Conservation (phyloP, 1,140 invertebrate genomes). For the Zaprionus inermis region DNA sequence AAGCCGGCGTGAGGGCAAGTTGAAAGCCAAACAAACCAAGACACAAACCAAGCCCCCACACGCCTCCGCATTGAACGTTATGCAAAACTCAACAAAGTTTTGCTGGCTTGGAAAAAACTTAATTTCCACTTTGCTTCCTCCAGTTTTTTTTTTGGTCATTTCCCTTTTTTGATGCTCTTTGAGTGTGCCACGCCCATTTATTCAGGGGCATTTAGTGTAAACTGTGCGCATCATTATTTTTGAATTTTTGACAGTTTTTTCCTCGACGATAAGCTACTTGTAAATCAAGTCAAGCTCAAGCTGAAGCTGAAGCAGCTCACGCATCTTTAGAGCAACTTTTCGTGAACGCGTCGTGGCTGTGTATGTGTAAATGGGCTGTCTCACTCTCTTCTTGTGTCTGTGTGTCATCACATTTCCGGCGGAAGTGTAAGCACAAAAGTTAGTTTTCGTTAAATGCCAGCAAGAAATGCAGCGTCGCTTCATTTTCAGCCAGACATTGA, state of each 20-base stretch:
- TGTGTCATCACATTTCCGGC: conserved; percentile 73
- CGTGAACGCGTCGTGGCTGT: neutral
- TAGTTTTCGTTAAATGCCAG: conserved; percentile 77
- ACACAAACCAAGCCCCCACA: conserved; percentile 24
- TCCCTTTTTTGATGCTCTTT: conserved; percentile 44
- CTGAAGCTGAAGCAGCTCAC: conserved; percentile 19
- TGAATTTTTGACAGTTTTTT: conserved; percentile 81
- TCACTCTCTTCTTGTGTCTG: conserved; percentile 21
- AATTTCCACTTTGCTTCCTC: conserved; percentile 59
- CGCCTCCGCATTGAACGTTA: conserved; percentile 43
- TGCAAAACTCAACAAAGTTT: conserved; percentile 63
- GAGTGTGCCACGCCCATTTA: conserved; percentile 9
- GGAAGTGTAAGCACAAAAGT: conserved; percentile 81
- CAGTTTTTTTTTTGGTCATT: conserved; percentile 40
- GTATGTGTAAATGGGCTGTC: too few relatives aligned
- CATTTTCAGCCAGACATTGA: conserved; percentile 75
- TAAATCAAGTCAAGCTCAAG: conserved; percentile 68
- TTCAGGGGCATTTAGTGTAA: conserved; percentile 67
- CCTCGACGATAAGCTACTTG: conserved; percentile 74
- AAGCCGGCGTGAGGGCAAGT: conserved; percentile 9
- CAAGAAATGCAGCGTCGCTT: conserved; percentile 80
- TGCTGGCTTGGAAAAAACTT: conserved; percentile 60
- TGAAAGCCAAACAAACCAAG: conserved; percentile 36
- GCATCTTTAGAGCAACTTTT: conserved; percentile 50
- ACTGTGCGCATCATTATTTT: conserved; percentile 80